phyloP scores from a whole-genome alignment of 1,140 invertebrate genomes.

The Rhyacophila brunnea region DNA sequence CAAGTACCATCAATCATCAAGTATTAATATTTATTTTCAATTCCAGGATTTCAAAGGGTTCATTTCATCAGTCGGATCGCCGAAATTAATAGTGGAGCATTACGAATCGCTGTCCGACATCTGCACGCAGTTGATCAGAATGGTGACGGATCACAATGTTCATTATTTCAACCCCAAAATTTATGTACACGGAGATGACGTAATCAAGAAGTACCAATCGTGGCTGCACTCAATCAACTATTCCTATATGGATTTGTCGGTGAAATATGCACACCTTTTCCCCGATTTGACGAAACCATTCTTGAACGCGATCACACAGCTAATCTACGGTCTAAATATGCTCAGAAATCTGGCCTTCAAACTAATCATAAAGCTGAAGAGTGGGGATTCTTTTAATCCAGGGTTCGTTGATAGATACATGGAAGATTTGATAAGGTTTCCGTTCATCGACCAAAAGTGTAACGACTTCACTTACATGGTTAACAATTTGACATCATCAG shows the following conservation, averaged over 20 bases:
- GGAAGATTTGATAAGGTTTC: conserved; percentile 28
- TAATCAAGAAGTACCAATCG: conserved; percentile 49
- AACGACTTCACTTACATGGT: conserved; percentile 2
- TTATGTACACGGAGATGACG: conserved; percentile 39
- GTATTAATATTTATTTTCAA: conserved; percentile 12
- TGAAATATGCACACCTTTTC: conserved; percentile 58
- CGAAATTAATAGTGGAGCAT: conserved; percentile 39
- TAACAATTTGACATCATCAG: conserved; percentile 16
- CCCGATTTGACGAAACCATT: conserved; percentile 68
- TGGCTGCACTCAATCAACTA: conserved; percentile 59
- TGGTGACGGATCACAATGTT: conserved; percentile 2
- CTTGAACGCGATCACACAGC: conserved; percentile 58
- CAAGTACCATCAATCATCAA: no score
- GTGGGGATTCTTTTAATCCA: conserved; percentile 1
- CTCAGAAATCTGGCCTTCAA: conserved; percentile 49
- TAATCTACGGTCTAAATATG: conserved; percentile 57
- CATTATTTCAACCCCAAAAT: background rate
- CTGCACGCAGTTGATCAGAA: conserved; percentile 37
- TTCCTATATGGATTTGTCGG: conserved; percentile 58
- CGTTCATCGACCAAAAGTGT: conserved; percentile 19
- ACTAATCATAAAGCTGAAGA: conserved; percentile 40
- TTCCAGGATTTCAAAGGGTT: conserved; percentile 51
- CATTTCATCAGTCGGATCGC: conserved; percentile 44
- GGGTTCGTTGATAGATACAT: conserved; percentile 6
- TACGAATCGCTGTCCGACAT: conserved; percentile 38